phyloP scores from a whole-genome alignment of 2,113 vertebrate species.

The Nothocercus julius region DNA sequence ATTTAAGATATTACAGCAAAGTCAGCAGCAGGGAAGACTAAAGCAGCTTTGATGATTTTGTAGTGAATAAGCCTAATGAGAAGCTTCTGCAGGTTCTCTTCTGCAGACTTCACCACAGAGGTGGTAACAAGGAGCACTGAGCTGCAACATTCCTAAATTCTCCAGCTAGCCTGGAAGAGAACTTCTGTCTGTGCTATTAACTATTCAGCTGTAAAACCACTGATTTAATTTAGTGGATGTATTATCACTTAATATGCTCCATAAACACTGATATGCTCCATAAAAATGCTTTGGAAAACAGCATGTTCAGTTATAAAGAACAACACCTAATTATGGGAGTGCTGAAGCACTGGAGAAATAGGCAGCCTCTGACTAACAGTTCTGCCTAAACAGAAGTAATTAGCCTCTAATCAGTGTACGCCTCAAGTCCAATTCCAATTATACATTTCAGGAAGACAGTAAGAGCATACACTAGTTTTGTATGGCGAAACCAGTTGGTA shows the following conservation, averaged over 20 bases:
- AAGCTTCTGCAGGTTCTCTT: neutral
- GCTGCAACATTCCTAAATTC: neutral
- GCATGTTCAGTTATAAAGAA: neutral
- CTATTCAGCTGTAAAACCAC: neutral
- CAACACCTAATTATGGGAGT: neutral
- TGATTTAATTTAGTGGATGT: neutral
- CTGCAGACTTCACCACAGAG: neutral
- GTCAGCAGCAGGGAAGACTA: neutral
- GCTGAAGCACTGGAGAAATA: neutral
- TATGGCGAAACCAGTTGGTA: neutral
- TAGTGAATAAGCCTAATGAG: neutral
- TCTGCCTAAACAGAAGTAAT: neutral
- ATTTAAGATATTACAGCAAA: neutral
- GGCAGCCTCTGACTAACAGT: neutral
- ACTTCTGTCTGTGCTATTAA: neutral
- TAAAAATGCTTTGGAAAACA: neutral
- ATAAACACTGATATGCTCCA: neutral
- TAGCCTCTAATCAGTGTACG: neutral
- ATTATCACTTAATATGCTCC: neutral
- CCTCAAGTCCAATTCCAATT: neutral
- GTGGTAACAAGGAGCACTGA: neutral
- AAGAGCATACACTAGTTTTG: neutral
- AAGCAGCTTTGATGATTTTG: neutral
- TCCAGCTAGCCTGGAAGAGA: neutral
- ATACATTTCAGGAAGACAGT: neutral